Conservation (phyloP, 2,888 invertebrate genomes). For the Dolichomitus sp. region DNA sequence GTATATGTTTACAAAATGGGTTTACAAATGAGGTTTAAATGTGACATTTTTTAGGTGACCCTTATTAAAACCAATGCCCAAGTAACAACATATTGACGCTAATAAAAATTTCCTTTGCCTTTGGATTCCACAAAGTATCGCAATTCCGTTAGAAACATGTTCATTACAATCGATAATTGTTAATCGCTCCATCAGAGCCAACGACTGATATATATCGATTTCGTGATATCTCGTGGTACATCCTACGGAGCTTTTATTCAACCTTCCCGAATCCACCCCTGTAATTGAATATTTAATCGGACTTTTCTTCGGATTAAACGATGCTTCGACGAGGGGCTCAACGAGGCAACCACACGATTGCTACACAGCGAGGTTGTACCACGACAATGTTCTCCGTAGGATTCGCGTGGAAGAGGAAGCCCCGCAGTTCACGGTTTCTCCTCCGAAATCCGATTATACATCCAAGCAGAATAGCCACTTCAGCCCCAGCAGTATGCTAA, state of each 20-base stretch:
- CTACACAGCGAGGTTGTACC: not conserved
- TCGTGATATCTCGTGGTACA: not conserved
- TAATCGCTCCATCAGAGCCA: not conserved
- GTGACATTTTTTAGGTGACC: too few species aligned
- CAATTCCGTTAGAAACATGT: not conserved
- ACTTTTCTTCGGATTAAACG: conserved; percentile 53
- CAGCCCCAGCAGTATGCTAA: conserved; percentile 22
- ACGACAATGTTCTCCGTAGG: not conserved
- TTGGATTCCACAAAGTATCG: too few species aligned
- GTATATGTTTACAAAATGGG: too few species aligned
- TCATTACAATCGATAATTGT: conserved; percentile 8
- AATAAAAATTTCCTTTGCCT: too few species aligned
- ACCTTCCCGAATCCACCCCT: conserved; percentile 1
- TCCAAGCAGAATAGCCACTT: conserved; percentile 29
- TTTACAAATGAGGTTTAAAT: too few species aligned
- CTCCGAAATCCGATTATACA: conserved; percentile 33
- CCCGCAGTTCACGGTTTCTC: conserved; percentile 12
- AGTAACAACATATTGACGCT: too few species aligned
- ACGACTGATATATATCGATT: conserved; percentile 6
- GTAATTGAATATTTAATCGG: conserved; percentile 54
- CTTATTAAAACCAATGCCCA: too few species aligned
- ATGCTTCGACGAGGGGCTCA: conserved; percentile 21
- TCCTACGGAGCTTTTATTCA: conserved; percentile 4
- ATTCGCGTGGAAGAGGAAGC: not conserved
- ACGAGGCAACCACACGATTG: conserved; percentile 40